Evolutionary conservation across 2,113 vertebrate genomes (phyloP).

Genomic region (Aleadryas rufinucha): DNA sequence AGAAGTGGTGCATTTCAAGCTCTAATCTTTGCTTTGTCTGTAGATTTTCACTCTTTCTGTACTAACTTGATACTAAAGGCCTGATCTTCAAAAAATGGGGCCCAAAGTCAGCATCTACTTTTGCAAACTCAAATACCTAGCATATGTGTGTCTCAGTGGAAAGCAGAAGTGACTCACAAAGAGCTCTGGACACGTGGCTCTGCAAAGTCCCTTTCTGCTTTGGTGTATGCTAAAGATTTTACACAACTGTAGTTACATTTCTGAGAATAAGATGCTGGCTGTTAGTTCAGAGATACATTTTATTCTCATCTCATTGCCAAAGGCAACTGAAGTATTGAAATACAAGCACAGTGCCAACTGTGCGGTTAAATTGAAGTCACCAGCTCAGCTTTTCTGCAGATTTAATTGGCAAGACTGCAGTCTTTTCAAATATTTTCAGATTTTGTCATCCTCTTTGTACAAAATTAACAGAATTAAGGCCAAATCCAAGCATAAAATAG

Average conservation of each 20-base stretch:
- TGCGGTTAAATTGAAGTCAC: neutral
- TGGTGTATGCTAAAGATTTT: neutral
- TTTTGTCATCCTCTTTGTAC: constrained; percentile 21
- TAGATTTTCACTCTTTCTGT: constrained; percentile 42
- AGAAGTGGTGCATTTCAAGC: constrained; percentile 32
- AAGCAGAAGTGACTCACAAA: neutral
- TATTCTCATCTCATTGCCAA: neutral
- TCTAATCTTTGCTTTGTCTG: constrained; percentile 62
- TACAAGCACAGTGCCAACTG: neutral
- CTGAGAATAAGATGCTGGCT: neutral
- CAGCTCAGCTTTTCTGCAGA: constrained; percentile 17
- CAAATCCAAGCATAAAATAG: constrained; percentile 29
- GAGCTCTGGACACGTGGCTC: neutral
- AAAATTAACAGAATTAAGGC: constrained; percentile 22
- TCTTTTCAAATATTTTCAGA: constrained; percentile 11
- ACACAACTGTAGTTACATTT: neutral
- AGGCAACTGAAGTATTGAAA: neutral
- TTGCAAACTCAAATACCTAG: neutral
- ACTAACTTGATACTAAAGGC: neutral
- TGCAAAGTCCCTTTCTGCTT: neutral
- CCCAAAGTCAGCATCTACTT: constrained; percentile 15
- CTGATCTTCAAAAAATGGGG: neutral
- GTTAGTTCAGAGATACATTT: neutral
- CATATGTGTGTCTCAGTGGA: neutral
- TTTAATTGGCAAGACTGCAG: constrained; percentile 15